phyloP scores from a whole-genome alignment of 1,140 invertebrate species.

The Hydropsyche tenuis region DNA sequence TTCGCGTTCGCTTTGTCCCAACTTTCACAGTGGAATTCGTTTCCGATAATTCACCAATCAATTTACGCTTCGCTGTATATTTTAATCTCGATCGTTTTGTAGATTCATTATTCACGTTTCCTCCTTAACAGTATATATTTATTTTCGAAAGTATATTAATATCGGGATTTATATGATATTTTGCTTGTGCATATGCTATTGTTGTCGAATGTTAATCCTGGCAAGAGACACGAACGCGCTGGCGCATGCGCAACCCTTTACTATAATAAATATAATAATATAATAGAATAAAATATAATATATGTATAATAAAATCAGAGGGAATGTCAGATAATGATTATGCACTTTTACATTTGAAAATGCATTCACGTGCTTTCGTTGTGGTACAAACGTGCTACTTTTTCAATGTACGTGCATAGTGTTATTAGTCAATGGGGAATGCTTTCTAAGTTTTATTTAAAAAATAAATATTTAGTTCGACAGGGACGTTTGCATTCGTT shows the following conservation, averaged over 20 bases:
- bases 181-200: too few species aligned
- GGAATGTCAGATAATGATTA: neutral
- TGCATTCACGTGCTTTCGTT: slow-evolving; percentile 1
- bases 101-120: too few species aligned
- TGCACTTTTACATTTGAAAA: slow-evolving; percentile 6
- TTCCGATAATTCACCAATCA: slow-evolving; percentile 12
- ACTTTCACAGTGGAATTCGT: slow-evolving; percentile 8
- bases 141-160: too few species aligned
- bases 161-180: too few species aligned
- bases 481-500: too few species aligned
- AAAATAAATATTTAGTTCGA: too few species aligned
- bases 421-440: neutral
- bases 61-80: neutral
- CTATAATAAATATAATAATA: too few species aligned
- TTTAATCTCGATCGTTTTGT: slow-evolving; percentile 1
- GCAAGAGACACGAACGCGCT: slow-evolving; percentile 6
- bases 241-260: slow-evolving; percentile 2
- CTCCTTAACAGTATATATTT: too few species aligned
- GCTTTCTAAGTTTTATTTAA: too few species aligned
- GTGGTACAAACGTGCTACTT: neutral
- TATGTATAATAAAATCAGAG: neutral
- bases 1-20: slow-evolving; percentile 3
- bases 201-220: too few species aligned
- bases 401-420: slow-evolving; percentile 7
- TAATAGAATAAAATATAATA: too few species aligned